Conservation (phyloP, 2,113 vertebrate genomes). For the Plestiodon gilberti region DNA sequence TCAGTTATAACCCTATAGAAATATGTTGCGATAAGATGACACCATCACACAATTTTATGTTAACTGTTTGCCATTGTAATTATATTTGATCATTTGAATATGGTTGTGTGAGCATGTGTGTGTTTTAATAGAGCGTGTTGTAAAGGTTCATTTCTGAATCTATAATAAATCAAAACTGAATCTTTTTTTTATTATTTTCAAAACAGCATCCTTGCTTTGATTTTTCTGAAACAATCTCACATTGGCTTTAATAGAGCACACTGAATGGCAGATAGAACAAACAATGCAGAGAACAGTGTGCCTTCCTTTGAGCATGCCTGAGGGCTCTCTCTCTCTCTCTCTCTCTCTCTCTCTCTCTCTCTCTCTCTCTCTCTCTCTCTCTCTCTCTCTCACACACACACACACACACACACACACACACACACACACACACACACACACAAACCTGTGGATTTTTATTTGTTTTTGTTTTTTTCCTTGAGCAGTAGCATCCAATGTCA, state of each 20-base stretch:
- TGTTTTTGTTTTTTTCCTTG: neutral
- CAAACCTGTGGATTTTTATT: neutral
- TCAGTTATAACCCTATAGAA: neutral
- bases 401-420: too few relatives aligned
- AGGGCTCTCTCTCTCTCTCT: too few relatives aligned
- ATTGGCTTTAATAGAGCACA: neutral
- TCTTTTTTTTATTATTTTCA: too few relatives aligned
- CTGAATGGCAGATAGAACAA: neutral
- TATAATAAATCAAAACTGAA: too few relatives aligned
- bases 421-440: neutral
- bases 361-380: too few relatives aligned
- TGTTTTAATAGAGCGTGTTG: neutral
- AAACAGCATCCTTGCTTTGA: neutral
- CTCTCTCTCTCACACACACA: too few relatives aligned
- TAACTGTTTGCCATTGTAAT: neutral
- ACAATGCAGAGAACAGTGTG: neutral
- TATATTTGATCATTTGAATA: neutral
- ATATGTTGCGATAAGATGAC: neutral
- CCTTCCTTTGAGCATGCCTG: neutral
- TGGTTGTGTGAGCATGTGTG: neutral
- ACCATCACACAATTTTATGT: neutral
- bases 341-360: too few relatives aligned
- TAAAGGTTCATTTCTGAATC: too few relatives aligned
- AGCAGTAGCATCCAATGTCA: neutral
- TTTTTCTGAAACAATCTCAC: slow-evolving; percentile 4